Evolutionary conservation across 2,888 invertebrate genomes (phyloP), one percentile per base, ranked within the genome.

Genomic region (Octodonta nipae): DNA sequence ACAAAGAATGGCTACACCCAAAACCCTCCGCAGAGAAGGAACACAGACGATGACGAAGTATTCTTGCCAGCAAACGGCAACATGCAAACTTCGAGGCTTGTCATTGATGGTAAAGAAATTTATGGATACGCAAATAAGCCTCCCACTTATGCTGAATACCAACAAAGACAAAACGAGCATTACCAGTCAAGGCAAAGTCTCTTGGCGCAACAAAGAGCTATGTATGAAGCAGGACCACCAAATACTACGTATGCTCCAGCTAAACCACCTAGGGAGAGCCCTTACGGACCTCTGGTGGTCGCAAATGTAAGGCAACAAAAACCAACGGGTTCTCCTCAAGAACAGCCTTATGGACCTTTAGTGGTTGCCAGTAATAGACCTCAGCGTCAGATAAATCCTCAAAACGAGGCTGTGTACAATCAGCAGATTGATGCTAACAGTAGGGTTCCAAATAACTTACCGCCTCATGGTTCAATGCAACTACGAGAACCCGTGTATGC

Each of bases 1-100:
- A 66, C 65, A 1, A 66, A 60, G 37, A 65, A 63, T 36, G 68
- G 67, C 6, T 61, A 47, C 34, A 56, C 55, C 0, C 53, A 56
- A 46, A 59, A 54, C 40, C 61, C 61, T 5, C 58, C 61, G 3
- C 58, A 60, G 33, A 46, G 61, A 41, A 26, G 38, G 15, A 42
- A 41, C n/a, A 45, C 38, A 14, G 39, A 34, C 13, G 26, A 50
- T 2, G 56, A 55, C 5, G 60, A 63, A 37, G 60, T 59, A 5
- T 60, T 60, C 2, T 61, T 60, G 39, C 32, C 58, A 13, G 52
- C 54, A 4, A 2, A 22, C 2, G 42, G 41, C 13, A 33, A 37
- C 6, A 33, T 35, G 13, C 37, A 35, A 17, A 31, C 35, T 5
- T 16, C 31, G 8, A 38, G 32, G 13, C 32, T 33, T 2, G 15